Base-by-base conservation (phyloP, 2,797 vertebrate genomes). In the Sebastiscus tertius region DNA sequence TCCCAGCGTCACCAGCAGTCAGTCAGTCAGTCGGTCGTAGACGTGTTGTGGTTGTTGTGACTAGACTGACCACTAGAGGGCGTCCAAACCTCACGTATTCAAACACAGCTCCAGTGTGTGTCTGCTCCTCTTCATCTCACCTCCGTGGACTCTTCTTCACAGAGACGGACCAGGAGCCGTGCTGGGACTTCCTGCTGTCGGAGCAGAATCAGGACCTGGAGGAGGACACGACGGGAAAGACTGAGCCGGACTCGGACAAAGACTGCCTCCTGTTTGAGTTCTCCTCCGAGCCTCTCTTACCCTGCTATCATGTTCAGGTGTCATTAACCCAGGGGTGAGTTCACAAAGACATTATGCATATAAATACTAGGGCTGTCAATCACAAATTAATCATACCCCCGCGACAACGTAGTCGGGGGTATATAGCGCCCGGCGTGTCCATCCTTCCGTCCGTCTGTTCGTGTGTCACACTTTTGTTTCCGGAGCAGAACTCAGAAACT, bases 261-360 rank as follows among this genome's bases (percentile, higher is more conserved):
- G 98, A 99, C 87, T 96, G 96, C 82, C 97, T 99, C 84, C 86
- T 98, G 93, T 99, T 99, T 46, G 98, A 99, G 92, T 97, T 99
- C 94, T 99, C 98, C 63, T 97, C 98, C 4, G 97, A 98, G 89
- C 98, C 97, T 0, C 97, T 99, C 65, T 91, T 99, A 71, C 97
- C 97, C 90, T 98, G 97, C 93, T 99, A 98, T 88, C 97, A 99
- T 68, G 93, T 99, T 74, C 98, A 99, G 89, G 97, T 99, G 90
- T 99, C 98, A 0, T 93, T 99, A 81, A 97, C 97, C 63, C 97
- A 96, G 26, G 98, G 97, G 98, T 99, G 92, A 98, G 98, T 97
- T 24, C 60, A 70, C 71, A 26, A 10, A 52, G 16, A 78, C 33
- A 20, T 46, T 18, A 46, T 46, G 7, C 3, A 16, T 18, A 26